phyloP scores from a whole-genome alignment of 1,140 invertebrate species.

The Piezodorus guildinii region DNA sequence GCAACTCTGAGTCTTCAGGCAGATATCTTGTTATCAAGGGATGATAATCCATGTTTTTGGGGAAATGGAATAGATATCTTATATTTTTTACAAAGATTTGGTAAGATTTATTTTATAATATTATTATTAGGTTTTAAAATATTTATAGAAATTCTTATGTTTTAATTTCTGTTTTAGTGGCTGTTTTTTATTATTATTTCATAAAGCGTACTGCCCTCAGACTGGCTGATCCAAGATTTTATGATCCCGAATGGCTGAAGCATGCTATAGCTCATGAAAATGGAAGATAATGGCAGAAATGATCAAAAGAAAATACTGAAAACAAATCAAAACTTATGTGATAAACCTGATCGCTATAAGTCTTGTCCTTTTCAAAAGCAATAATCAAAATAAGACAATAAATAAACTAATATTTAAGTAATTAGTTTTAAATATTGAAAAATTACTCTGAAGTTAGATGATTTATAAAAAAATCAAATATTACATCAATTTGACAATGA shows the following conservation, averaged over 20 bases:
- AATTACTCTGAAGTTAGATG: no score
- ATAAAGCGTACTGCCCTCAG: slow-evolving; percentile 21
- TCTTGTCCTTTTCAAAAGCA: no score
- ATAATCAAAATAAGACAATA: no score
- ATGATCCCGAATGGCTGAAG: slow-evolving; percentile 24
- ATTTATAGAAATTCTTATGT: background rate
- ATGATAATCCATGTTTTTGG: background rate
- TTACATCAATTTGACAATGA: no score
- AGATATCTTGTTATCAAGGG: background rate
- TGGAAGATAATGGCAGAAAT: background rate
- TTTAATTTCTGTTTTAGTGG: slow-evolving; percentile 19
- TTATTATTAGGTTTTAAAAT: background rate
- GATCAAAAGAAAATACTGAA: no score
- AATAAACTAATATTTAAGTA: no score
- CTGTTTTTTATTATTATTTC: slow-evolving; percentile 24
- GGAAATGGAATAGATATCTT: background rate
- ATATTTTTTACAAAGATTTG: background rate
- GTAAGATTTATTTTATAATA: background rate
- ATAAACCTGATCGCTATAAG: no score
- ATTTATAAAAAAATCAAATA: no score
- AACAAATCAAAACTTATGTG: no score
- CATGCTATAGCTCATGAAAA: slow-evolving; percentile 16
- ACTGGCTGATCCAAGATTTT: slow-evolving; percentile 22
- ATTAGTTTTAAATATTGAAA: no score
- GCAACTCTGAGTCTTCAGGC: slow-evolving; percentile 9